Conservation (phyloP, 2,113 vertebrate species). For the Pygoscelis antarcticus region DNA sequence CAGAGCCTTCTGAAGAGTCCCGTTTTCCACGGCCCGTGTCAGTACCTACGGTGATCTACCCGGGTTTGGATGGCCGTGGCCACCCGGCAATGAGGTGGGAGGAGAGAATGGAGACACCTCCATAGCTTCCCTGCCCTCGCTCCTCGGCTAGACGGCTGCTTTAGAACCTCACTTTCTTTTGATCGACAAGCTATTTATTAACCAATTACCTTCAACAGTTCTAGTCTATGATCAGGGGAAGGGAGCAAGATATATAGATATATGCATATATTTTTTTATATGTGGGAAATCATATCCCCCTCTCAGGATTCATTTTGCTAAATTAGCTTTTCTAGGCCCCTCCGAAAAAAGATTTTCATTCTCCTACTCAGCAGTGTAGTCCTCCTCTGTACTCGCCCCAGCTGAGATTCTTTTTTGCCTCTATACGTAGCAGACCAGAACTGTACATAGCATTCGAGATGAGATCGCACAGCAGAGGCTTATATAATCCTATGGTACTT, state of each 20-base stretch:
- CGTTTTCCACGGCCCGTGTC: accelerated
- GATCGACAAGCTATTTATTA: background rate
- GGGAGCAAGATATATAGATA: background rate
- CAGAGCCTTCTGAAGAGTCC: background rate
- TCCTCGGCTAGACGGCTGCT: background rate
- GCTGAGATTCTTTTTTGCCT: conserved; percentile 65
- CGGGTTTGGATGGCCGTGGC: background rate
- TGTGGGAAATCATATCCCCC: conserved; percentile 9
- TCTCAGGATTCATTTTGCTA: conserved; percentile 26
- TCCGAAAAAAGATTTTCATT: conserved; percentile 56
- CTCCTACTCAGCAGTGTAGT: conserved; percentile 62
- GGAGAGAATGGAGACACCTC: background rate
- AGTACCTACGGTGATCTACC: background rate
- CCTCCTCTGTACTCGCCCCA: conserved; percentile 69
- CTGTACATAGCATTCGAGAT: conserved; percentile 43
- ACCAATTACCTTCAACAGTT: background rate
- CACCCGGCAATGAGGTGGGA: background rate
- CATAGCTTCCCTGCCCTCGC: background rate
- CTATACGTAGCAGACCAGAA: conserved; percentile 46
- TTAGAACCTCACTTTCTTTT: background rate
- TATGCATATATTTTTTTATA: background rate
- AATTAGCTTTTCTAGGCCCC: conserved; percentile 45
- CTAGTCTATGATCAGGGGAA: background rate
- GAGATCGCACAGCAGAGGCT: conserved; percentile 58
- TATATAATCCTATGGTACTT: conserved; percentile 65